Conservation (phyloP, 2,888 invertebrate genomes). For the Brachyopa scutellaris region DNA sequence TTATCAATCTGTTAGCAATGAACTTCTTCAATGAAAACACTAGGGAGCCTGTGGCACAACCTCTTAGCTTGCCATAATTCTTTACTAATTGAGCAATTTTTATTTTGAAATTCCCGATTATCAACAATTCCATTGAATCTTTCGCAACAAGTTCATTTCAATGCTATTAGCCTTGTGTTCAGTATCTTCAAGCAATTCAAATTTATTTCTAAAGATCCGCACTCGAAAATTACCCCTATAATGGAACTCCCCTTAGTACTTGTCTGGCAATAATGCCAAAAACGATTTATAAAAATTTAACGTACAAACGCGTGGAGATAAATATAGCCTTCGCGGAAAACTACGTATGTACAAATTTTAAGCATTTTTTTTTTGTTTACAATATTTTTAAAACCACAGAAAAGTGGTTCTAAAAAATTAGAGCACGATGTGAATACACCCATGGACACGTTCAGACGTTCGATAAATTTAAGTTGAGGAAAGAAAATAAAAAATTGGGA, state of each 20-base stretch:
- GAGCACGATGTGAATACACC: conserved; percentile 2
- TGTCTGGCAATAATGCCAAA: neutral
- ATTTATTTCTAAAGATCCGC: neutral
- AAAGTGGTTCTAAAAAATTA: neutral
- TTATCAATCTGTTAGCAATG: too few relatives aligned
- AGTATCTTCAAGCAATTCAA: conserved; percentile 12
- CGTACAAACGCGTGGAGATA: conserved; percentile 25
- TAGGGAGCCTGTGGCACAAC: too few relatives aligned
- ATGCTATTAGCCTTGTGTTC: conserved; percentile 7
- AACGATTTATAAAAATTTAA: conserved; percentile 20
- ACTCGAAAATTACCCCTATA: neutral
- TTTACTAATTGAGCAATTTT: conserved; percentile 22
- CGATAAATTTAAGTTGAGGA: conserved; percentile 11
- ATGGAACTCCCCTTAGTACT: neutral
- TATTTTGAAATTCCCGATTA: neutral
- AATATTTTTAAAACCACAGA: too few relatives aligned
- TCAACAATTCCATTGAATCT: conserved; percentile 13
- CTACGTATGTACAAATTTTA: neutral
- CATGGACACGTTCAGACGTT: conserved; percentile 8
- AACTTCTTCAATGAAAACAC: too few relatives aligned
- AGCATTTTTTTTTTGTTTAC: conserved; percentile 26
- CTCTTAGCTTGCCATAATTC: neutral
- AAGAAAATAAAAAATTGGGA: neutral
- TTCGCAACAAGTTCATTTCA: conserved; percentile 12
- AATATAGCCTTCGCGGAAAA: conserved; percentile 16